Conservation (phyloP, 2,797 vertebrate species). For the Macrochelys suwanniensis region DNA sequence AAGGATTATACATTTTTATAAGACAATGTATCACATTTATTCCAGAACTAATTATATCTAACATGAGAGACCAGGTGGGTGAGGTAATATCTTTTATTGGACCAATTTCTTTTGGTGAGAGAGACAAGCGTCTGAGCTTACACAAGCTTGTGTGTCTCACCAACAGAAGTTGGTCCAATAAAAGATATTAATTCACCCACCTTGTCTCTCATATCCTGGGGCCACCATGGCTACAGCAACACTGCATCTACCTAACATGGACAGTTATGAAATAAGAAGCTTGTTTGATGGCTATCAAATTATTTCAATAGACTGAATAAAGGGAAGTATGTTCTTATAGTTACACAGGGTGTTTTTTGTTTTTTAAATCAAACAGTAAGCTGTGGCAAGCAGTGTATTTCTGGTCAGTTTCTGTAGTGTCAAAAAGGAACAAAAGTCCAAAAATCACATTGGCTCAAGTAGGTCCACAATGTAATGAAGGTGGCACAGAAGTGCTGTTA, state of each 20-base stretch:
- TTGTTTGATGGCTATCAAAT: slow-evolving; percentile 46
- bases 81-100: neutral
- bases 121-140: neutral
- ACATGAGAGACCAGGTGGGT: neutral
- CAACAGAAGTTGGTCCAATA: neutral
- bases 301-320: slow-evolving; percentile 28
- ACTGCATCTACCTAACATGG: neutral
- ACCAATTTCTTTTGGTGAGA: neutral
- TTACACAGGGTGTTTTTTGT: neutral
- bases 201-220: neutral
- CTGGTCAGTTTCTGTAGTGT: neutral
- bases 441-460: neutral
- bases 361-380: neutral
- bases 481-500: slow-evolving; percentile 29
- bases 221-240: neutral
- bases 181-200: neutral
- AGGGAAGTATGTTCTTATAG: neutral
- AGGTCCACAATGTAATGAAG: slow-evolving; percentile 10
- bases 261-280: neutral
- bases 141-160: neutral
- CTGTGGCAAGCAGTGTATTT: neutral
- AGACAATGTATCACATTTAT: neutral
- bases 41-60: neutral
- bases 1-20: neutral
- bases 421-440: neutral